Evolutionary conservation across 1,140 invertebrate species (phyloP).

Genomic region (Drosophila miranda): DNA sequence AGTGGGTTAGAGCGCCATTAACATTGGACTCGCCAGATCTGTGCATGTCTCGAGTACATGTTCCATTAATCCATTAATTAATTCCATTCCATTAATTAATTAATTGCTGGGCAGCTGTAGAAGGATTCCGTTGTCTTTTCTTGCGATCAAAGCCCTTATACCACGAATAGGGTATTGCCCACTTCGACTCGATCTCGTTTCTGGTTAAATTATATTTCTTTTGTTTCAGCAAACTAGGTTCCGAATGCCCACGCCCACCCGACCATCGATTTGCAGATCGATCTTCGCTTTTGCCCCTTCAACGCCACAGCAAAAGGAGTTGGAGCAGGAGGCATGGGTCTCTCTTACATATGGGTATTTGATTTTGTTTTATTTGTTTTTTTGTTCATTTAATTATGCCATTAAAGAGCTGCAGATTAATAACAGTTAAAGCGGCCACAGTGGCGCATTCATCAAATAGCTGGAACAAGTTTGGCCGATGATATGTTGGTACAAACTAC

Average conservation of each 20-base stretch:
- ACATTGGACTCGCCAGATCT: slow-evolving; percentile 65
- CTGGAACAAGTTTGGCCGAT: slow-evolving; percentile 49
- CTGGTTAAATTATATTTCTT: too few relatives aligned
- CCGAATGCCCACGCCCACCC: slow-evolving; percentile 57
- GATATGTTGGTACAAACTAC: slow-evolving; percentile 34
- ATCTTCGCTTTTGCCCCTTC: slow-evolving; percentile 56
- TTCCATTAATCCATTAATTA: slow-evolving; percentile 81
- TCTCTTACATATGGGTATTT: slow-evolving; percentile 38
- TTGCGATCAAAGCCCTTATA: too few relatives aligned
- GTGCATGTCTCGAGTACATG: slow-evolving; percentile 60
- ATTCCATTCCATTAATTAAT: too few relatives aligned
- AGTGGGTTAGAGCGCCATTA: slow-evolving; percentile 76
- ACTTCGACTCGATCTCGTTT: slow-evolving; percentile 1
- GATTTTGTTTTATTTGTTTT: slow-evolving; percentile 28
- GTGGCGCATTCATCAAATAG: slow-evolving; percentile 50
- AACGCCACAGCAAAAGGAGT: slow-evolving; percentile 3
- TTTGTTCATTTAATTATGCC: slow-evolving; percentile 60
- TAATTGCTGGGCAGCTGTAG: slow-evolving; percentile 60
- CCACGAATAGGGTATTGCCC: neutral
- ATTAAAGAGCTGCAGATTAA: slow-evolving; percentile 72
- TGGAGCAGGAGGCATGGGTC: slow-evolving; percentile 36
- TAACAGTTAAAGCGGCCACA: slow-evolving; percentile 62
- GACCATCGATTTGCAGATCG: slow-evolving; percentile 31
- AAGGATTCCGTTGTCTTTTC: neutral
- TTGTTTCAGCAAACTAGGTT: too few relatives aligned